Evolutionary conservation across 2,888 invertebrate genomes (phyloP).

Genomic region (Ectobius pallidus): DNA sequence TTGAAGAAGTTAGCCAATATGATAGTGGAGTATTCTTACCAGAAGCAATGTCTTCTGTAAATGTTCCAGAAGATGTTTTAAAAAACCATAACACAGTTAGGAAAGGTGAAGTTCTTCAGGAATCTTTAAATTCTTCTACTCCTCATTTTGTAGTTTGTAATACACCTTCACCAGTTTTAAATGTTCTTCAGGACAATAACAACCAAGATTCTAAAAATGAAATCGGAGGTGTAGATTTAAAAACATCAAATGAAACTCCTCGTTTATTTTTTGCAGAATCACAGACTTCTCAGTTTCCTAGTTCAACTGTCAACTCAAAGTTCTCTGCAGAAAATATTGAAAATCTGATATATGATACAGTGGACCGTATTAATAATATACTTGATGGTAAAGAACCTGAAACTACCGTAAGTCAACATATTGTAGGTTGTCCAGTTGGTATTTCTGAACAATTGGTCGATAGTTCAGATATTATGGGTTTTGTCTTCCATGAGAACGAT

Average conservation of each 20-base stretch:
- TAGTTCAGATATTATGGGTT: not conserved
- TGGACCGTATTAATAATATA: not conserved
- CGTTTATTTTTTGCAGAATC: no score
- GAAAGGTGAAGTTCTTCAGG: not conserved
- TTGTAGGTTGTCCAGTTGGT: no score
- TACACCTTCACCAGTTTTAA: not conserved
- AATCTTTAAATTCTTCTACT: not conserved
- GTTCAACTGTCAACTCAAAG: no score
- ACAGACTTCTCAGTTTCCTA: no score
- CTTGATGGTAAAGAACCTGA: not conserved
- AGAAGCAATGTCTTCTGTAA: not conserved
- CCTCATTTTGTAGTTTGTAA: not conserved
- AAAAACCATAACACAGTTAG: no score
- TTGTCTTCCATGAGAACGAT: slow-evolving; percentile 3
- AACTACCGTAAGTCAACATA: no score
- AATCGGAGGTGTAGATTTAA: no score
- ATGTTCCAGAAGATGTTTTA: not conserved
- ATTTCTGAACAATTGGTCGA: no score
- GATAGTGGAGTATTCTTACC: not conserved
- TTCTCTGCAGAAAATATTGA: not conserved
- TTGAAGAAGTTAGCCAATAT: not conserved
- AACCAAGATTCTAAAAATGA: not conserved
- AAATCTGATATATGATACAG: not conserved
- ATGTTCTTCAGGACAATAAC: not conserved
- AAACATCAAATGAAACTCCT: no score